Conservation (phyloP, 2,113 vertebrate genomes). For the Corythoichthys haematopterus region DNA sequence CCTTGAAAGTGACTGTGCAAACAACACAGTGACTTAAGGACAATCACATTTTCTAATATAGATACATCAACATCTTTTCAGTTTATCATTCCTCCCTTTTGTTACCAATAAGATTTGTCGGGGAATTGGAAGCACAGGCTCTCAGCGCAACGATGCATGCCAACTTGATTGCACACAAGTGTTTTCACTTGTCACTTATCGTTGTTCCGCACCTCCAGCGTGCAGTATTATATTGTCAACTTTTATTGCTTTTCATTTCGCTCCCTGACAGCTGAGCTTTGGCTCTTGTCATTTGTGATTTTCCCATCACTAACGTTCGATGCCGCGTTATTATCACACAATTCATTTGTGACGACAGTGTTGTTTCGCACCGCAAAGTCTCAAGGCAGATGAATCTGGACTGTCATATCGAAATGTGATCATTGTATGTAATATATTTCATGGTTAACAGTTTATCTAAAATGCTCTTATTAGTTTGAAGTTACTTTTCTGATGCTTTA, state of each 20-base stretch:
- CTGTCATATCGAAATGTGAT: not conserved
- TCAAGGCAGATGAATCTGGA: not conserved
- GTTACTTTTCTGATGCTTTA: not conserved
- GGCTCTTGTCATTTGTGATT: not conserved
- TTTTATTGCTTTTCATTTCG: slow-evolving; percentile 7
- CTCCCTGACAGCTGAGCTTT: not conserved
- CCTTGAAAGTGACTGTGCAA: not conserved
- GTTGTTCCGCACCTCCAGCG: not conserved
- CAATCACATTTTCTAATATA: not conserved
- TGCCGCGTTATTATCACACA: not conserved
- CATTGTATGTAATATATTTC: not conserved
- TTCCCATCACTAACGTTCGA: not conserved
- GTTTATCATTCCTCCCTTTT: not conserved
- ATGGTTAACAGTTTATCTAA: not conserved
- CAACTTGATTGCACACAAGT: slow-evolving; percentile 8
- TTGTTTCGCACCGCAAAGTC: not conserved
- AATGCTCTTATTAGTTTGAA: not conserved
- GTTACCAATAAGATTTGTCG: slow-evolving; percentile 2
- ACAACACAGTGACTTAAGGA: not conserved
- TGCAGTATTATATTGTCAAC: slow-evolving; percentile 9
- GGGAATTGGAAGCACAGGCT: not conserved
- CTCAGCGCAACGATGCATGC: not conserved
- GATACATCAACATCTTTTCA: not conserved
- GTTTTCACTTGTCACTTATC: slow-evolving; percentile 13
- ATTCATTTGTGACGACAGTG: not conserved